A percentile compares a stretch with the other conserved stretches of the same genome.
Evolutionary conservation across 2,113 vertebrate species (phyloP).

Genomic region (Podiceps cristatus): DNA sequence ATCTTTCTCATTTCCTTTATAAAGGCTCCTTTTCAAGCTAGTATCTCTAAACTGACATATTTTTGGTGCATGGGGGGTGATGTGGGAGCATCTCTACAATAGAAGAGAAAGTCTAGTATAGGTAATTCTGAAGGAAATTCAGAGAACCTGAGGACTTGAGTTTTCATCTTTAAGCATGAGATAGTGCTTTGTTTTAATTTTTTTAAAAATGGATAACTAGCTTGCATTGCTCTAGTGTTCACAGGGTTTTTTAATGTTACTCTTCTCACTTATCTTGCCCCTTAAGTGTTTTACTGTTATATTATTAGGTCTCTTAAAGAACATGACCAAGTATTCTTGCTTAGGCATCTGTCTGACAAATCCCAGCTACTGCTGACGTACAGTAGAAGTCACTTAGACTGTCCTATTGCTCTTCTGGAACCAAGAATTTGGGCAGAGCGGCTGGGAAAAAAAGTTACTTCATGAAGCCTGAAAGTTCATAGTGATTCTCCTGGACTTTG

Average conservation of each 20-base stretch:
- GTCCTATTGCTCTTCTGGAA: background rate
- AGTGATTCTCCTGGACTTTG: background rate
- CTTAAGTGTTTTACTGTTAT: background rate
- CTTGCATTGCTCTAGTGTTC: background rate
- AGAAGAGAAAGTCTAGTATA: background rate
- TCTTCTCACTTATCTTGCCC: rapidly evolving
- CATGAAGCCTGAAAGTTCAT: background rate
- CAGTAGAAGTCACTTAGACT: background rate
- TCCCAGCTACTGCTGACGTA: background rate
- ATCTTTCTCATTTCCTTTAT: background rate
- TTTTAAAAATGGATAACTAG: background rate
- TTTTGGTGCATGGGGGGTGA: background rate
- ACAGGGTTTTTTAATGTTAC: background rate
- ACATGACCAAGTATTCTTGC: background rate
- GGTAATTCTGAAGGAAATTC: background rate
- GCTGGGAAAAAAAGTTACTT: background rate
- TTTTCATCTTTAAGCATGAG: background rate
- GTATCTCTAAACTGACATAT: background rate
- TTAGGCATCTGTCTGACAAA: background rate
- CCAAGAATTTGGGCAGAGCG: background rate
- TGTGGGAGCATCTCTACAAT: background rate
- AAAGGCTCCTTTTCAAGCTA: background rate
- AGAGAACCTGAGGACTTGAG: background rate
- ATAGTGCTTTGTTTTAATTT: background rate
- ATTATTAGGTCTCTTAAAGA: background rate